Evolutionary conservation across 2,888 invertebrate genomes (phyloP).

Genomic region (Orthosia gothica): DNA sequence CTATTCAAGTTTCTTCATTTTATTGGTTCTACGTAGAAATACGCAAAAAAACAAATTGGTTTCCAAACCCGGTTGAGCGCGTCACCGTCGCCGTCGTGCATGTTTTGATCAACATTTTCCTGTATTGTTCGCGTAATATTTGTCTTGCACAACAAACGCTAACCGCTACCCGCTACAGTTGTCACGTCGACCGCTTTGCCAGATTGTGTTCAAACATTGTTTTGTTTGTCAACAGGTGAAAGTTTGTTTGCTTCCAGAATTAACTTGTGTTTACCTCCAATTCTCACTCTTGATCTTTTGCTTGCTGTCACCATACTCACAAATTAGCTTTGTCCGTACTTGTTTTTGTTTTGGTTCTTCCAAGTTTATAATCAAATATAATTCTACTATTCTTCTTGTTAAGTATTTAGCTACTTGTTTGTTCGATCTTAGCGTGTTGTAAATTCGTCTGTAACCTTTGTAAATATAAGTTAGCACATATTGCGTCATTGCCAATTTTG

Average conservation of each 20-base stretch:
- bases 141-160: slow-evolving; percentile 35
- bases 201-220: slow-evolving; percentile 47
- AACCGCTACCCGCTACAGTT: slow-evolving; percentile 23
- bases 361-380: slow-evolving; percentile 12
- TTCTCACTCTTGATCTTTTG: slow-evolving; percentile 30
- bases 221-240: slow-evolving; percentile 50
- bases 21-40: slow-evolving; percentile 20
- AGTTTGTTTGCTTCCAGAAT: slow-evolving; percentile 34
- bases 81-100: background rate
- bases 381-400: slow-evolving; percentile 20
- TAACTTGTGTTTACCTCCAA: slow-evolving; percentile 8
- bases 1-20: slow-evolving; percentile 18
- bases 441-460: slow-evolving; percentile 45
- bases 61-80: slow-evolving; percentile 8
- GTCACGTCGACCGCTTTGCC: slow-evolving; percentile 36
- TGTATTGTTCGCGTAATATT: slow-evolving; percentile 32
- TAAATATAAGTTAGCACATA: slow-evolving; percentile 44
- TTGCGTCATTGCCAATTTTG: slow-evolving; percentile 56
- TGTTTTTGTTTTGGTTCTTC: slow-evolving; percentile 7
- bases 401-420: slow-evolving; percentile 20
- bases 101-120: slow-evolving; percentile 46
- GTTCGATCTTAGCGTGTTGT: slow-evolving; percentile 25
- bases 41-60: slow-evolving; percentile 23
- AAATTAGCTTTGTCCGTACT: background rate
- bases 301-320: slow-evolving; percentile 5